Conservation (phyloP, 2,888 invertebrate genomes). For the Athrips mouffetella region DNA sequence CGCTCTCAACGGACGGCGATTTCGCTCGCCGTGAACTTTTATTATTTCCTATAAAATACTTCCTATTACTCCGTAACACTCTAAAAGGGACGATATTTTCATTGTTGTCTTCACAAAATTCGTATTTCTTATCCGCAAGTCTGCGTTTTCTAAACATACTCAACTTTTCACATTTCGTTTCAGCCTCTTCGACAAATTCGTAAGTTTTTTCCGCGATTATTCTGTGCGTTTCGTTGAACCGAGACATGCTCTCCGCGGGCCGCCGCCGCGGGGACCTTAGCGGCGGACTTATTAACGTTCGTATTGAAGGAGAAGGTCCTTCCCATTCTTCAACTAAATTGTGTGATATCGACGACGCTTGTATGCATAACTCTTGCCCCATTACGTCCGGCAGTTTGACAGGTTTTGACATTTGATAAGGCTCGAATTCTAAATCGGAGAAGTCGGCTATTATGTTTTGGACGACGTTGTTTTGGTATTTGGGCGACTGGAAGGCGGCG, state of each 20-base stretch:
- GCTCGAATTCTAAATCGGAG: slow-evolving; percentile 79
- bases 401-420: slow-evolving; percentile 60
- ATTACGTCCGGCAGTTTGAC: slow-evolving; percentile 66
- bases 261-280: slow-evolving; percentile 64
- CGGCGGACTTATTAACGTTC: slow-evolving; percentile 70
- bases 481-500: slow-evolving; percentile 69
- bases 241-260: slow-evolving; percentile 73
- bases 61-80: slow-evolving; percentile 77
- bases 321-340: slow-evolving; percentile 76
- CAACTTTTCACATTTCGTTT: slow-evolving; percentile 90
- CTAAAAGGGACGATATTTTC: slow-evolving; percentile 83
- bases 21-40: slow-evolving; percentile 56
- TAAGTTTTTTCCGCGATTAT: slow-evolving; percentile 85
- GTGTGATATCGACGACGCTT: slow-evolving; percentile 67
- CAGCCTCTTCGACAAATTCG: slow-evolving; percentile 90
- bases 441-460: slow-evolving; percentile 81
- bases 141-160: slow-evolving; percentile 90
- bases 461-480: slow-evolving; percentile 76
- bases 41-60: slow-evolving; percentile 66
- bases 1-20: slow-evolving; percentile 65
- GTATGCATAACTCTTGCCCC: slow-evolving; percentile 70
- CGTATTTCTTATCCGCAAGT: slow-evolving; percentile 94
- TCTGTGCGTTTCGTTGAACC: slow-evolving; percentile 73
- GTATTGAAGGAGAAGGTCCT: slow-evolving; percentile 66
- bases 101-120: slow-evolving; percentile 89